A percentile compares a stretch with the other conserved stretches of the same genome.
Evolutionary conservation across 1,140 invertebrate genomes (phyloP).

Genomic region (Caligus rogercresseyi): DNA sequence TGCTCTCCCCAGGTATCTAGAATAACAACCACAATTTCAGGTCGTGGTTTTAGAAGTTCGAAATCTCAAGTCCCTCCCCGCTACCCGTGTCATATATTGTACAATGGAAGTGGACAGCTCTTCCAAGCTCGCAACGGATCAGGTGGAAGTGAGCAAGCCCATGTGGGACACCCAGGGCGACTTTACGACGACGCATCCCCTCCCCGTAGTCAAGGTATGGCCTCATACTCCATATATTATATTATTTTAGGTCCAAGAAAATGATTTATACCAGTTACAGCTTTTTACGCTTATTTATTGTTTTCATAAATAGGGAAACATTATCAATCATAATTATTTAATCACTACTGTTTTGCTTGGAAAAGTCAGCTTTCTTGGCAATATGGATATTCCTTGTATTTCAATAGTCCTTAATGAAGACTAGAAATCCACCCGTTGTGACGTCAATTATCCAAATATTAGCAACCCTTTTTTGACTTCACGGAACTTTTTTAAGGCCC

Average conservation of each 20-base stretch:
- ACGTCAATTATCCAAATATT: too few relatives aligned
- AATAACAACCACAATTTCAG: constrained; percentile 32
- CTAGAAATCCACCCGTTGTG: too few relatives aligned
- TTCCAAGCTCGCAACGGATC: constrained; percentile 96
- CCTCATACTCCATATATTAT: constrained; percentile 27
- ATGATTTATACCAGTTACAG: too few relatives aligned
- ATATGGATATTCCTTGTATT: too few relatives aligned
- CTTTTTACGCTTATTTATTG: too few relatives aligned
- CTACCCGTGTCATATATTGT: constrained; percentile 96
- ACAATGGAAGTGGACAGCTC: constrained; percentile 89
- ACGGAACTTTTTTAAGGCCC: too few relatives aligned
- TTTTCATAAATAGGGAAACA: too few relatives aligned
- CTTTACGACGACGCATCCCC: constrained; percentile 88
- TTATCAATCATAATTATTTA: too few relatives aligned
- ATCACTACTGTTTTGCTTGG: neutral
- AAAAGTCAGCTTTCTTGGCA: too few relatives aligned
- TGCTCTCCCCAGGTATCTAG: too few relatives aligned
- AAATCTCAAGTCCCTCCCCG: constrained; percentile 82
- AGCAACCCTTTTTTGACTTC: too few relatives aligned
- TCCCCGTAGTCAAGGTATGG: constrained; percentile 87
- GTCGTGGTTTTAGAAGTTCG: constrained; percentile 97
- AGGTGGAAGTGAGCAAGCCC: constrained; percentile 94
- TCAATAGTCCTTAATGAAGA: too few relatives aligned
- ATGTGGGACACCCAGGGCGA: constrained; percentile 98
- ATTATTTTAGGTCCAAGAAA: neutral